These are phyloP conservation scores for Ardeotis arabs DNA, from an alignment of 2,113 vertebrate genomes.

Conservation along the genomic window DNA sequence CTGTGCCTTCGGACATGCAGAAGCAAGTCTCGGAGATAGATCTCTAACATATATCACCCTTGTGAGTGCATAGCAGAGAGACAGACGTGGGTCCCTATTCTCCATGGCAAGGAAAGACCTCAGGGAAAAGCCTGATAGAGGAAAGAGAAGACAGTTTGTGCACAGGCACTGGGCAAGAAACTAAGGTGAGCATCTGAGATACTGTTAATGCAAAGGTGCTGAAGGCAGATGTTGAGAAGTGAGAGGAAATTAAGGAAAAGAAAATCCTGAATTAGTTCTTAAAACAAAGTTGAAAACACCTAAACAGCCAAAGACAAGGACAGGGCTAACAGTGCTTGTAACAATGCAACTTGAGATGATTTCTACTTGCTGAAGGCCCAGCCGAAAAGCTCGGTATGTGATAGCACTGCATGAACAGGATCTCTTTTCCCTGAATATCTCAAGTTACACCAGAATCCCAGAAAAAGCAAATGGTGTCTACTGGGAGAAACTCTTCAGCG, in stretches of 20 bases:
- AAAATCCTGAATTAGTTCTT: neutral
- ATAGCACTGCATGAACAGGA: neutral
- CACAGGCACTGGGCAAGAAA: neutral
- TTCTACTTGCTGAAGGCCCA: neutral
- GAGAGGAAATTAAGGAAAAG: neutral
- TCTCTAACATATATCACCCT: neutral
- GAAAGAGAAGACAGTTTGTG: neutral
- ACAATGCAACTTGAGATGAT: neutral
- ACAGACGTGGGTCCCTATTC: neutral
- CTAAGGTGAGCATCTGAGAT: neutral
- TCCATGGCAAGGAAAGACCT: neutral
- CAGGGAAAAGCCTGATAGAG: neutral
- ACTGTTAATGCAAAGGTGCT: neutral
- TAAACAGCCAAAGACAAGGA: neutral
- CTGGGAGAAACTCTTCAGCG: neutral
- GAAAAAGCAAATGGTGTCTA: neutral
- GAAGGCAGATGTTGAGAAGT: neutral
- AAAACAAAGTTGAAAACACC: neutral
- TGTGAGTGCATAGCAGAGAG: fast-evolving
- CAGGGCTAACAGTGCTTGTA: neutral
- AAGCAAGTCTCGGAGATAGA: neutral
- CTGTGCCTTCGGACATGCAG: neutral
- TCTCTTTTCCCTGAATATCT: neutral
- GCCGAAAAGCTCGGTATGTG: neutral
- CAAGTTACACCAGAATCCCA: neutral